Evolutionary conservation across 2,797 vertebrate genomes (phyloP).

Genomic region (Choloepus didactylus): DNA sequence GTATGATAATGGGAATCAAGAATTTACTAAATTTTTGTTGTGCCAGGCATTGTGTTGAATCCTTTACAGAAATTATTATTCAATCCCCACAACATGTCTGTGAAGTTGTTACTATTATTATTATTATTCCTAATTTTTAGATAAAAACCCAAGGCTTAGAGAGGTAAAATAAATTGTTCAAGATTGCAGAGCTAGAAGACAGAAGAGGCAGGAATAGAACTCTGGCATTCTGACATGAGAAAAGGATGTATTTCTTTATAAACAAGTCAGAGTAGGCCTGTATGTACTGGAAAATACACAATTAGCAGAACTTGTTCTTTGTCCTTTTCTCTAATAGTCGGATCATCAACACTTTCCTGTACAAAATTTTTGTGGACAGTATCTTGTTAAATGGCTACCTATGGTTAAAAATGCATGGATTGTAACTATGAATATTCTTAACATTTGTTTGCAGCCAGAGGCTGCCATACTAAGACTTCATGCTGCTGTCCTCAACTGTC

Average conservation of each 20-base stretch:
- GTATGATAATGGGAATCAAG: background rate
- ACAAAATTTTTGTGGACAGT: background rate
- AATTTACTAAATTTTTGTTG: background rate
- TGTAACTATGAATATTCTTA: background rate
- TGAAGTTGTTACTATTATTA: background rate
- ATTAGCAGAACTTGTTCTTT: background rate
- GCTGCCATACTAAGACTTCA: background rate
- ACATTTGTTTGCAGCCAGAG: background rate
- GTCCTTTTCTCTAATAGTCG: background rate
- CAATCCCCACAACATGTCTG: background rate
- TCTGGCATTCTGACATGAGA: background rate
- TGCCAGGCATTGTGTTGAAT: background rate
- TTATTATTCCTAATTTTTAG: background rate
- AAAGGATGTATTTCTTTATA: background rate
- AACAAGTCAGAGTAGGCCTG: background rate
- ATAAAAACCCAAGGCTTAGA: background rate
- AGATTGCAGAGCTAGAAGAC: background rate
- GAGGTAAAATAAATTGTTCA: background rate
- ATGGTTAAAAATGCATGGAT: background rate
- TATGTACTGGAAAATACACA: background rate
- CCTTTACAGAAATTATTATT: background rate
- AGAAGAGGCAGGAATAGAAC: constrained; percentile 12
- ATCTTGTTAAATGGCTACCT: background rate
- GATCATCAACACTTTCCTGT: background rate
- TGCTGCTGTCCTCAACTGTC: background rate